Base-by-base conservation (phyloP, 1,140 invertebrate genomes). In the Zaprionus gabonicus region DNA sequence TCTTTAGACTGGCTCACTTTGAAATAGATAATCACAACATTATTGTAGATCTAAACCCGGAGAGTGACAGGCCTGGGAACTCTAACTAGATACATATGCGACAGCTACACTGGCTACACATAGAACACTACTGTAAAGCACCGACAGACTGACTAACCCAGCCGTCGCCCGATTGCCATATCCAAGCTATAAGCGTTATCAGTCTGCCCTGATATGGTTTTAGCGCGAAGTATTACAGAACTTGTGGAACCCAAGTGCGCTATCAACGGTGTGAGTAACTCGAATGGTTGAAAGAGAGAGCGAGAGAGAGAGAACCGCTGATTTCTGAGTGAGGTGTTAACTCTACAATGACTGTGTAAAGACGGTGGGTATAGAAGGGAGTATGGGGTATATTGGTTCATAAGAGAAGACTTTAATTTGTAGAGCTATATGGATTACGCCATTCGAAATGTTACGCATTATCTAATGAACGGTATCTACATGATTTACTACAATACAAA, bases 1-100 rank as follows among this genome's bases (percentile, higher is more conserved):
- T 74, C 49, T 34, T 74, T 60, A 34, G 55, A 65, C 62, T 68
- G 63, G 70, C 58, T 79, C 84, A 88, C 84, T 88, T 70, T 41
- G 23, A 71, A 78, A 34, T 41, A 59, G 59, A 81, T 41, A 78
- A 70, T 34, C 27, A 57, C 55, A 60, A 57, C 60, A 60, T 71
- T 65, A 66, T 66, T 55, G 20, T 41, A 62, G 56, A 27, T 34
- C 23, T 20, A 41, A 5, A 46, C 44, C 13, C 5, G 51, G 28
- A 17, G 20, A 49, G 17, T 67, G 65, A 67, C 64, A 66, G 51
- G 4, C 51, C 36, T 25, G n/a, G 2, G 6, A 72, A 59, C 28
- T 73, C 34, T 23, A 71, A 76, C 69, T 72, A 60, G 66, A 74
- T 62, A 9, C 28, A 31, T 31, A 17, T 44, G 4, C 44, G 15